phyloP scores from a whole-genome alignment of 1,140 invertebrate genomes.

The Cyphomyrmex costatus region DNA sequence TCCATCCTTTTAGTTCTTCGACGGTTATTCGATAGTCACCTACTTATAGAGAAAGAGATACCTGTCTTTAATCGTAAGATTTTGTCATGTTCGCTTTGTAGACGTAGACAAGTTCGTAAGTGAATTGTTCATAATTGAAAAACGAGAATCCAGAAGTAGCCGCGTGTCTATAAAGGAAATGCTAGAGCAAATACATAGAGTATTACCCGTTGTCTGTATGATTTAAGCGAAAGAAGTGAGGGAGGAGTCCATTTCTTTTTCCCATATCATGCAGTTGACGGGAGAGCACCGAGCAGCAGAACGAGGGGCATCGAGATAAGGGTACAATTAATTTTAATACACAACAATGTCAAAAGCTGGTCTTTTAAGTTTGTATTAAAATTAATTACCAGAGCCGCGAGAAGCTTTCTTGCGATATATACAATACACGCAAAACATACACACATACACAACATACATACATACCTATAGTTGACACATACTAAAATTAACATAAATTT shows the following conservation, averaged over 20 bases:
- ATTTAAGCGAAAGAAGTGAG: constrained; percentile 15
- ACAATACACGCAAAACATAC: not conserved
- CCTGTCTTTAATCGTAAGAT: constrained; percentile 74
- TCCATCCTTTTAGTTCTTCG: constrained; percentile 59
- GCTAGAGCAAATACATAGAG: constrained; percentile 55
- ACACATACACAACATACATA: constrained; percentile 9
- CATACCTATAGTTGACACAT: not conserved
- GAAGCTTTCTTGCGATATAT: constrained; percentile 63
- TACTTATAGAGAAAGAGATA: constrained; percentile 54
- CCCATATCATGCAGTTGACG: not conserved
- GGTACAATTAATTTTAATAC: constrained; percentile 81
- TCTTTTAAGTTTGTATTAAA: constrained; percentile 82
- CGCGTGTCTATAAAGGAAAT: constrained; percentile 62
- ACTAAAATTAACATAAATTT: no score
- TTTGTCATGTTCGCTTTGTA: constrained; percentile 75
- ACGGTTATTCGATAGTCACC: constrained; percentile 50
- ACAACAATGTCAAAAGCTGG: constrained; percentile 80
- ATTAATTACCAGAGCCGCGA: constrained; percentile 75
- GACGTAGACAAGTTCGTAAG: constrained; percentile 59
- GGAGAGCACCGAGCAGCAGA: constrained; percentile 26
- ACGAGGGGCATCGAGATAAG: constrained; percentile 27
- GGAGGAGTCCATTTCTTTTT: constrained; percentile 3
- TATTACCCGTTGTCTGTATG: constrained; percentile 38
- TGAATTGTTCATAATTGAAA: constrained; percentile 43
- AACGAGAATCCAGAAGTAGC: constrained; percentile 62